Evolutionary conservation across 2,888 invertebrate genomes (phyloP).

Genomic region (Thyatira batis): DNA sequence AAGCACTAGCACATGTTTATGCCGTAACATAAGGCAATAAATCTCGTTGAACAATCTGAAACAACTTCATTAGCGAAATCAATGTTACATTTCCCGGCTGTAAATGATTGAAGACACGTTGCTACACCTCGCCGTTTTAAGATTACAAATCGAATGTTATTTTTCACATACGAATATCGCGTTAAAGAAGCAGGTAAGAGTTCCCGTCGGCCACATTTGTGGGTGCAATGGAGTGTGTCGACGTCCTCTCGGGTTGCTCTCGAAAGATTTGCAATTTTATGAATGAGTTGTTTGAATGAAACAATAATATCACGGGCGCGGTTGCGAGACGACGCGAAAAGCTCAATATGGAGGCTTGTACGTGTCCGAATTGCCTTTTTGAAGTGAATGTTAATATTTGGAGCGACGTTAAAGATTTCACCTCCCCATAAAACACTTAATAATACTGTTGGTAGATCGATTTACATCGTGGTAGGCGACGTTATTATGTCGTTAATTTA

Average conservation of each 20-base stretch:
- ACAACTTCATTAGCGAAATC: conserved; percentile 74
- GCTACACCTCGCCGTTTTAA: conserved; percentile 34
- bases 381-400: conserved; percentile 46
- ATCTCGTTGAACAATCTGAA: conserved; percentile 64
- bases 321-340: conserved; percentile 55
- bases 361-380: conserved; percentile 52
- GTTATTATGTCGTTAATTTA: conserved; percentile 15
- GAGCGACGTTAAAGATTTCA: conserved; percentile 51
- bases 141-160: conserved; percentile 40
- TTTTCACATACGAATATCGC: conserved; percentile 38
- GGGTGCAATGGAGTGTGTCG: conserved; percentile 60
- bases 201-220: conserved; percentile 49
- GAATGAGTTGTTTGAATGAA: conserved; percentile 80
- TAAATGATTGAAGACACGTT: conserved; percentile 44
- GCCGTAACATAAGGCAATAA: conserved; percentile 64
- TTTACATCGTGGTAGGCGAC: conserved; percentile 18
- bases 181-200: conserved; percentile 43
- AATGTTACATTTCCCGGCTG: conserved; percentile 44
- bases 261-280: conserved; percentile 76
- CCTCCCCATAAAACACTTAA: conserved; percentile 62
- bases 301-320: conserved; percentile 65
- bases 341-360: conserved; percentile 43
- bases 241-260: conserved; percentile 60
- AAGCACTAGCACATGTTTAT: conserved; percentile 66
- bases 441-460: conserved; percentile 43